Conservation (phyloP, 2,113 vertebrate genomes). For the Alligator sinensis region DNA sequence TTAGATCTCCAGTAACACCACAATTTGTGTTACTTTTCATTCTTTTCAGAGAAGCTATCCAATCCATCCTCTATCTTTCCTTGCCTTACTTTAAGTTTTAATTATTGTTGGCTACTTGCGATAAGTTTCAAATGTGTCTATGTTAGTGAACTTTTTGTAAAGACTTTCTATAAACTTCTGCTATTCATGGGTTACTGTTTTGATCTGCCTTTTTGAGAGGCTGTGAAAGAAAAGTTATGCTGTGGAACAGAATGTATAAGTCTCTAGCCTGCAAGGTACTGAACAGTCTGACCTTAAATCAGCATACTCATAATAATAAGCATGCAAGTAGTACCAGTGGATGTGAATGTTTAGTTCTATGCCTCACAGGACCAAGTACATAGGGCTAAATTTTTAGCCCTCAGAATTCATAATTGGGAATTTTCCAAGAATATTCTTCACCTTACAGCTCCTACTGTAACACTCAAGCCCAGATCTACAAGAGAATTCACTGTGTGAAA, state of each 20-base stretch:
- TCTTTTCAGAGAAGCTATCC: background rate
- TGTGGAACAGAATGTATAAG: background rate
- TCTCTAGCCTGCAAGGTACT: background rate
- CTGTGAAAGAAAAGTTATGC: background rate
- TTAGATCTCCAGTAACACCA: background rate
- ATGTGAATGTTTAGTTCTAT: background rate
- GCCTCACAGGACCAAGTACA: background rate
- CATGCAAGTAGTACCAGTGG: background rate
- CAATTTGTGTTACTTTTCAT: rapidly evolving
- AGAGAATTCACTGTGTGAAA: background rate
- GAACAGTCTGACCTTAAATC: background rate
- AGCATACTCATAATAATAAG: background rate
- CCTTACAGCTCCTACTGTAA: background rate
- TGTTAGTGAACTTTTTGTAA: background rate
- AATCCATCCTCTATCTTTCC: background rate
- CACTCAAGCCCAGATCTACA: background rate
- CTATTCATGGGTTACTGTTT: background rate
- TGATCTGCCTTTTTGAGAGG: background rate
- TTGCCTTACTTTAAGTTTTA: background rate
- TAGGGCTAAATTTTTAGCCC: background rate
- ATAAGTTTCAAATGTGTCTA: rapidly evolving
- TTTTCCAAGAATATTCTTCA: background rate
- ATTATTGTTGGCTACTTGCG: background rate
- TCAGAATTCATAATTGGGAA: background rate
- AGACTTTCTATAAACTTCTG: background rate